phyloP scores from a whole-genome alignment of 2,888 invertebrate genomes.

The Andrena haemorrhoa region DNA sequence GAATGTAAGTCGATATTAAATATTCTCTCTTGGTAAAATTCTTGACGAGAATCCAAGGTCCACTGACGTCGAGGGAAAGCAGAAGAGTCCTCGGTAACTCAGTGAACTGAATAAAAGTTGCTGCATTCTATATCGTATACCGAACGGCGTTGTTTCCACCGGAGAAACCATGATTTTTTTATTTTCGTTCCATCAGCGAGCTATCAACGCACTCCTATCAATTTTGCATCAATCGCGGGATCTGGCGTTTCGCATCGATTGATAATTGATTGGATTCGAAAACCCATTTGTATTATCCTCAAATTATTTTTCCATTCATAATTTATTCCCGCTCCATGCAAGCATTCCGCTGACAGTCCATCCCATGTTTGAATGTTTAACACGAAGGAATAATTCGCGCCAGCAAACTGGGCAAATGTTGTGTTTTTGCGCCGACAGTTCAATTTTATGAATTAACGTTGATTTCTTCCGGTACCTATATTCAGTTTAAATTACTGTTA shows the following conservation, averaged over 20 bases:
- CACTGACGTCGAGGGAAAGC: too few relatives aligned
- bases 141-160: not conserved
- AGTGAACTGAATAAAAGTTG: too few relatives aligned
- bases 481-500: too few relatives aligned
- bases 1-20: too few relatives aligned
- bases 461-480: too few relatives aligned
- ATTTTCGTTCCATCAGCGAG: not conserved
- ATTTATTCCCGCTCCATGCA: not conserved
- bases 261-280: not conserved
- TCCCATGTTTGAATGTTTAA: not conserved
- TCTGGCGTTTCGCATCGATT: not conserved
- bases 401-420: not conserved
- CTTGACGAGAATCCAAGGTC: too few relatives aligned
- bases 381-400: not conserved
- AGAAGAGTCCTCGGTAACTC: not conserved
- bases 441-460: too few relatives aligned
- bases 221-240: not conserved
- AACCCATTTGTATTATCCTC: not conserved
- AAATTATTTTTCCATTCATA: conserved; percentile 12
- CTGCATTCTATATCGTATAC: too few relatives aligned
- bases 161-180: not conserved
- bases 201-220: conserved; percentile 5
- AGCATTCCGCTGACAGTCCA: too few relatives aligned
- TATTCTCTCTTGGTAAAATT: too few relatives aligned
- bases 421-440: too few relatives aligned